These are phyloP conservation scores for Hafferia zeledoni DNA, from an alignment of 2,797 vertebrate species.

Conservation along the genomic window DNA sequence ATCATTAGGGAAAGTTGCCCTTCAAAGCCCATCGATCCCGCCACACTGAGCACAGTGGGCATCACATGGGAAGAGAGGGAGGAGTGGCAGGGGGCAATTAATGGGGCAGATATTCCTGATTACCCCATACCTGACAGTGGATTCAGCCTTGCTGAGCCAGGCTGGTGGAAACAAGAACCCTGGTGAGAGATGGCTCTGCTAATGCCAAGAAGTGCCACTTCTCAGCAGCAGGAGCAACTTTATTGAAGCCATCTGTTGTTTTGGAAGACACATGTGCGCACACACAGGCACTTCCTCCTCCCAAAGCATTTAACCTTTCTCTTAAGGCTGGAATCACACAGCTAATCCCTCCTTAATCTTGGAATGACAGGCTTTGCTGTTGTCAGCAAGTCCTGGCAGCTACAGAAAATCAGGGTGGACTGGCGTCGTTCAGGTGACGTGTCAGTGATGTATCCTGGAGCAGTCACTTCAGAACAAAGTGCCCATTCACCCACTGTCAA, in stretches of 20 bases:
- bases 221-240: constrained; percentile 51
- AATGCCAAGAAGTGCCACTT: constrained; percentile 49
- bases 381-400: background rate
- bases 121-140: background rate
- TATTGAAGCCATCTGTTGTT: constrained; percentile 64
- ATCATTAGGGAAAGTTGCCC: constrained; percentile 48
- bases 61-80: constrained; percentile 8
- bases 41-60: constrained; percentile 30
- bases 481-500: background rate
- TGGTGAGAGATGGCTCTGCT: constrained; percentile 23
- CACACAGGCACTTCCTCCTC: background rate
- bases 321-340: background rate
- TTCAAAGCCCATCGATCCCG: constrained; percentile 53
- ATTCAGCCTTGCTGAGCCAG: constrained; percentile 26
- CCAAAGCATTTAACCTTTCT: constrained; percentile 48
- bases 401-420: background rate
- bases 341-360: constrained; percentile 32
- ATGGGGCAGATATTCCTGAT: constrained; percentile 60
- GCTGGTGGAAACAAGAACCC: constrained; percentile 56
- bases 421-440: background rate
- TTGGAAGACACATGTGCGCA: background rate
- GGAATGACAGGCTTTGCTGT: constrained; percentile 5
- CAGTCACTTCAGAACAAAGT: background rate
- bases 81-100: constrained; percentile 59
- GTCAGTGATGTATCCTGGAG: background rate